phyloP scores from a whole-genome alignment of 2,113 vertebrate species.

The Halichoerus grypus region DNA sequence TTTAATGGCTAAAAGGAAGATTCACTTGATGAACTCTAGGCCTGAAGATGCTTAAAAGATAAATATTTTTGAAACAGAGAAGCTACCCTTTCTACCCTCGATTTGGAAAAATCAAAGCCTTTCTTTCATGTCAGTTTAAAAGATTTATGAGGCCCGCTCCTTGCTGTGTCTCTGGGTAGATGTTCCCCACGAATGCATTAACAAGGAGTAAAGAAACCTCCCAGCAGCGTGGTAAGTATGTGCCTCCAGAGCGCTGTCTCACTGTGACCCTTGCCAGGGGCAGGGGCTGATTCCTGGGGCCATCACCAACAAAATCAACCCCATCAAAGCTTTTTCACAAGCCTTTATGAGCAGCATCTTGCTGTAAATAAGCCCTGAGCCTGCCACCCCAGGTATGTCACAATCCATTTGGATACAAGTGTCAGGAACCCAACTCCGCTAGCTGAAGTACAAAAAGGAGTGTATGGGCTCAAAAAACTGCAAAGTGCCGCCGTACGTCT shows the following conservation, averaged over 20 bases:
- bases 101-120: constrained; percentile 79
- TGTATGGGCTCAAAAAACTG: neutral
- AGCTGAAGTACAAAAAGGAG: neutral
- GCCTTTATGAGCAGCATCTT: neutral
- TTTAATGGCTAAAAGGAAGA: constrained; percentile 69
- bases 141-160: constrained; percentile 68
- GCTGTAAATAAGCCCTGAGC: neutral
- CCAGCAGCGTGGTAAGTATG: neutral
- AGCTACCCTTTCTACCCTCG: constrained; percentile 59
- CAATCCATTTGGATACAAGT: neutral
- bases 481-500: rapidly evolving
- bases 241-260: neutral
- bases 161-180: constrained; percentile 69
- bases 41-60: constrained; percentile 79
- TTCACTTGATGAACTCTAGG: constrained; percentile 66
- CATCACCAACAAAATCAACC: neutral
- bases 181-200: constrained; percentile 36
- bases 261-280: neutral
- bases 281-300: neutral
- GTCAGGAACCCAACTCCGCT: neutral
- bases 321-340: neutral
- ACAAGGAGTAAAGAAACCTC: constrained; percentile 5
- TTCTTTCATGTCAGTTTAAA: constrained; percentile 78
- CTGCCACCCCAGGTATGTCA: neutral
- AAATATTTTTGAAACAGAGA: constrained; percentile 77